Evolutionary conservation across 2,888 invertebrate genomes (phyloP), one percentile per base, ranked within the genome.

Genomic region (Tipula lateralis): DNA sequence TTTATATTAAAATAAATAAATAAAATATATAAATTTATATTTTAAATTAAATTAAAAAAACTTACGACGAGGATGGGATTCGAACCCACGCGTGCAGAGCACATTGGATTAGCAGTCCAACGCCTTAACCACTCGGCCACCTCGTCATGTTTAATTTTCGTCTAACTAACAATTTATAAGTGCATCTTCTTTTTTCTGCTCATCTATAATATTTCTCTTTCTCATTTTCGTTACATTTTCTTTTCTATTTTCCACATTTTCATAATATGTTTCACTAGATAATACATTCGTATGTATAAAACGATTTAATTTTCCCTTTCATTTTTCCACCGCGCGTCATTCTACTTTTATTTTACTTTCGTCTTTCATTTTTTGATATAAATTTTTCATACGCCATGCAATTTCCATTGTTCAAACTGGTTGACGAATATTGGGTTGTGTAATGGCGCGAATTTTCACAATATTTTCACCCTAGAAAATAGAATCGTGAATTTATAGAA

Each of bases 11-110:
- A 16, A 3, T 44, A 50, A 44, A 50, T 3, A 50, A 19, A 16
- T 16, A 50, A 44, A n/a, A 44, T n/a, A 32, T 32, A 9, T 32
- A 32, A 36, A 7, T n/a, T n/a, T n/a, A n/a, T n/a, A n/a, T n/a
- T n/a, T n/a, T n/a, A n/a, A n/a, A n/a, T n/a, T n/a, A 50, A 1
- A 19, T 2, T 24, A 66, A 66, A 66, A 66, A 66, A 66, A 66
- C 66, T 66, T 66, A 5, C 93, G 93, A 93, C 93, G 93, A 93
- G 93, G 94, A 94, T 94, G 94, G 94, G 94, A 94, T 94, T 94
- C 94, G 94, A 94, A 94, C 94, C 94, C 94, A 94, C 94, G 94
- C 94, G 94, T 94, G 94, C 94, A 94, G 94, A 94, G 94, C 94
- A 94, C 94, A 94, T 94, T 94, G 94, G 94, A 94, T 94, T 94